Percentiles rank a stretch among this genome's conserved stretches.
Conservation (phyloP, 2,113 vertebrate genomes). For the Brachypodius melanocephalos region DNA sequence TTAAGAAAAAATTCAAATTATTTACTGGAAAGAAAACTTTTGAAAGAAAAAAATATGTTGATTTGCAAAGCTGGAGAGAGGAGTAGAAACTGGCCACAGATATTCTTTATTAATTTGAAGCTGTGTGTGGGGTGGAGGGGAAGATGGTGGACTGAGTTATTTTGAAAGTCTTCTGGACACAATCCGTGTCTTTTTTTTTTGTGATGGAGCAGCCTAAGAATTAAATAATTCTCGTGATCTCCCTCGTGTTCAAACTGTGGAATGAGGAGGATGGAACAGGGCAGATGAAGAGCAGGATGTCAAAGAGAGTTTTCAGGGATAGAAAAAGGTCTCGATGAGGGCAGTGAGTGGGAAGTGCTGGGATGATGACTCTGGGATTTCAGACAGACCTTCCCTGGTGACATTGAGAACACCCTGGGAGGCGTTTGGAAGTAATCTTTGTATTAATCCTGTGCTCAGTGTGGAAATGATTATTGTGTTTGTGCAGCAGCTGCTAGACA, state of each 20-base stretch:
- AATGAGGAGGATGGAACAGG: neutral
- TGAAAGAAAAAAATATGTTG: neutral
- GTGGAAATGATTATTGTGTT: conserved; percentile 32
- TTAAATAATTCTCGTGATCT: neutral
- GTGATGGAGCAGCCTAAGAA: neutral
- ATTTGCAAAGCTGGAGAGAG: neutral
- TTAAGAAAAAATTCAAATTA: neutral
- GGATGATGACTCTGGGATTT: neutral
- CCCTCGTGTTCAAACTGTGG: neutral
- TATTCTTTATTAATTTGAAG: neutral
- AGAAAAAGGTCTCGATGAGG: fast-evolving
- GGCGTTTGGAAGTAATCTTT: neutral
- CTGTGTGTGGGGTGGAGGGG: too few relatives aligned
- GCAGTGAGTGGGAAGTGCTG: neutral
- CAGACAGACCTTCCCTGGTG: neutral
- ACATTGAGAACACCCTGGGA: neutral
- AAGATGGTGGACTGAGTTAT: neutral
- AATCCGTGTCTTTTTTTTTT: neutral
- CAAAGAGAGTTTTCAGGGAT: neutral
- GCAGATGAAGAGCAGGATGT: neutral
- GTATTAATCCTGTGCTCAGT: neutral
- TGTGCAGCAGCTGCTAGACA: conserved; percentile 22
- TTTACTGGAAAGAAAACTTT: neutral
- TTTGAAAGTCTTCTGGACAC: neutral
- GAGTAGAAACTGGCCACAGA: neutral